phyloP scores from a whole-genome alignment of 2,888 invertebrate species.

The Cephalotes varians region DNA sequence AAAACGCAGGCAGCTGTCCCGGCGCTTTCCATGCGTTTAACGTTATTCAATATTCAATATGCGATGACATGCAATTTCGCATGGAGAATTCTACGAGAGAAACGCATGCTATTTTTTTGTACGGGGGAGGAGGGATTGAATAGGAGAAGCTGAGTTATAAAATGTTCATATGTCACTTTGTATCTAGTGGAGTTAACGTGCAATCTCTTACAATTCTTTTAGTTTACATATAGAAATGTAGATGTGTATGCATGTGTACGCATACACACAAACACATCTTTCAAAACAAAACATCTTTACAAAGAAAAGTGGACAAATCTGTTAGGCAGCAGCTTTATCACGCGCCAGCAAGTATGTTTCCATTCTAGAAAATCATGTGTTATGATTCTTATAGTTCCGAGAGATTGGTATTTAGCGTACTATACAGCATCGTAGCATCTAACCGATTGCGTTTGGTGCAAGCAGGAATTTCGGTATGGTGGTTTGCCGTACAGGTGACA shows the following conservation, averaged over 20 bases:
- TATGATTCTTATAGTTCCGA: not conserved
- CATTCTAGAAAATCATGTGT: not conserved
- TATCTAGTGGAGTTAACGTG: not conserved
- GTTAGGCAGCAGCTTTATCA: not conserved
- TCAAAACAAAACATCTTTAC: not conserved
- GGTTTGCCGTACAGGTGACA: constrained; percentile 61
- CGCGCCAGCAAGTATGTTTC: not conserved
- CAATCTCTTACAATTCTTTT: not conserved
- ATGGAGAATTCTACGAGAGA: constrained; percentile 9
- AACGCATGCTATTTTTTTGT: not conserved
- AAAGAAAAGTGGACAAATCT: not conserved
- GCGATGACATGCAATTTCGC: constrained; percentile 16
- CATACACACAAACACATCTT: not conserved
- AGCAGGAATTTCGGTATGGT: constrained; percentile 60
- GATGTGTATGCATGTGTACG: too few relatives aligned
- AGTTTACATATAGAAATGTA: not conserved
- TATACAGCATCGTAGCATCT: not conserved
- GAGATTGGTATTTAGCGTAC: not conserved
- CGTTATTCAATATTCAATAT: constrained; percentile 31
- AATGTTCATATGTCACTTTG: not conserved
- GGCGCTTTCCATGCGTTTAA: constrained; percentile 16
- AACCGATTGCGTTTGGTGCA: constrained; percentile 25
- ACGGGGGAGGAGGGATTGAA: not conserved
- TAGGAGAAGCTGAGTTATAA: constrained; percentile 2
- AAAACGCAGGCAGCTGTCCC: constrained; percentile 1